Conservation (phyloP, 2,888 invertebrate species). For the Encarsia formosa region DNA sequence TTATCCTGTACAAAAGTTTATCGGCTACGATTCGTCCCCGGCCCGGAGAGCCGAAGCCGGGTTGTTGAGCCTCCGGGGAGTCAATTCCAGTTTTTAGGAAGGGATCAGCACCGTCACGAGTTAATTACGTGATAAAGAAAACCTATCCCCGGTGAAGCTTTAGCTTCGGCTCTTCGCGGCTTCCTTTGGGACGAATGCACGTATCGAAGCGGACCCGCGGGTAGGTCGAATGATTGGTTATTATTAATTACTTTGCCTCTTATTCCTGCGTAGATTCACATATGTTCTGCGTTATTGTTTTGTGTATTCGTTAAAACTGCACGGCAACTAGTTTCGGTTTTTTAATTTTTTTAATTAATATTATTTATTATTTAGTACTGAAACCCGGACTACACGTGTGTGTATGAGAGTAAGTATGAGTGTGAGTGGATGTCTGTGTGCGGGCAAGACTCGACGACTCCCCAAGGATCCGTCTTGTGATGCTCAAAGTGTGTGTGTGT, state of each 20-base stretch:
- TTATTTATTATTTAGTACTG: conserved; percentile 25
- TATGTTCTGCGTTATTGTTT: conserved; percentile 27
- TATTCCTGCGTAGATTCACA: conserved; percentile 31
- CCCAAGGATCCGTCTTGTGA: conserved; percentile 19
- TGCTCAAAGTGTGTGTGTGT: conserved; percentile 9
- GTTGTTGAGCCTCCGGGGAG: too few species aligned
- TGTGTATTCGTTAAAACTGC: conserved; percentile 39
- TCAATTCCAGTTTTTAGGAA: conserved; percentile 3
- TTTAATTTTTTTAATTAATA: conserved; percentile 25
- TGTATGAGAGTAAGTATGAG: too few species aligned
- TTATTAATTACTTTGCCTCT: conserved; percentile 32
- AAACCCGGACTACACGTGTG: conserved; percentile 30
- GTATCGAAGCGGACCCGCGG: conserved; percentile 52
- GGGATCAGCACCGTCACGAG: conserved; percentile 23
- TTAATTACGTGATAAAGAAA: too few species aligned
- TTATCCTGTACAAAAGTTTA: conserved; percentile 51
- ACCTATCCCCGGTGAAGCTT: too few species aligned
- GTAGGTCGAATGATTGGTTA: conserved; percentile 49
- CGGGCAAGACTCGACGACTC: conserved; percentile 20
- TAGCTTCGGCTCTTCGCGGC: too few species aligned
- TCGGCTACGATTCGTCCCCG: conserved; percentile 37
- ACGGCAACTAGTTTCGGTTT: conserved; percentile 47
- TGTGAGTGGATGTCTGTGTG: too few species aligned
- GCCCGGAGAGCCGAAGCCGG: conserved; percentile 23
- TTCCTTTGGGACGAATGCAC: conserved; percentile 39